Conservation (phyloP, 2,113 vertebrate species). For the Sarotherodon lohbergeri region DNA sequence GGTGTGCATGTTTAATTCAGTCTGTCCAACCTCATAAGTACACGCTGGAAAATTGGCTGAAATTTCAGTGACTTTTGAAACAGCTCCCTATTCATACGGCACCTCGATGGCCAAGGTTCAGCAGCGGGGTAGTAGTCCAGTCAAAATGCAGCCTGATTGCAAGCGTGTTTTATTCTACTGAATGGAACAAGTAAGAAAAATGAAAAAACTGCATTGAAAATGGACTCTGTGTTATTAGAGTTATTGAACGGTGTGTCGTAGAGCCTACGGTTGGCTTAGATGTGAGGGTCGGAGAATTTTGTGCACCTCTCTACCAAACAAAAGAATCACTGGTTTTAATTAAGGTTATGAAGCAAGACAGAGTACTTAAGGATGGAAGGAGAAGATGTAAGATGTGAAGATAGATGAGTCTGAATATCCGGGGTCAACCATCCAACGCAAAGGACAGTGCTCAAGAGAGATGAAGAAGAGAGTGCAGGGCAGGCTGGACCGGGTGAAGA, state of each 20-base stretch:
- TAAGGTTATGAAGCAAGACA: neutral
- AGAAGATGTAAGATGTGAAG: neutral
- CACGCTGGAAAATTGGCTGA: neutral
- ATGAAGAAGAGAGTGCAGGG: neutral
- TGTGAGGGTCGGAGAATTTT: neutral
- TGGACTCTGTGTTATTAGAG: neutral
- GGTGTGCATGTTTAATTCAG: neutral
- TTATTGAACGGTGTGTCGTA: accelerated
- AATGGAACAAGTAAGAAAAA: neutral
- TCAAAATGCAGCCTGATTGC: neutral
- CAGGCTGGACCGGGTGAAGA: neutral
- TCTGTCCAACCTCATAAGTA: accelerated
- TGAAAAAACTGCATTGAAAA: neutral
- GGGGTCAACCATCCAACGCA: neutral
- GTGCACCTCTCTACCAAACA: neutral
- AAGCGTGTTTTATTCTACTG: neutral
- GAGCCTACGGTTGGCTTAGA: neutral
- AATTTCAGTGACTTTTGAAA: neutral
- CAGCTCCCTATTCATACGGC: accelerated
- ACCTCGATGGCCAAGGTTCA: neutral
- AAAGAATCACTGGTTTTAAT: neutral
- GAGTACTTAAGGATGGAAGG: neutral
- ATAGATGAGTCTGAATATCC: neutral
- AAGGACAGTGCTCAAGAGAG: accelerated
- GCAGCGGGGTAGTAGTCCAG: neutral